These are phyloP conservation scores for Luidia sarsii DNA, from an alignment of 53 echinoderm and acorn worm species.

Conservation along the genomic window DNA sequence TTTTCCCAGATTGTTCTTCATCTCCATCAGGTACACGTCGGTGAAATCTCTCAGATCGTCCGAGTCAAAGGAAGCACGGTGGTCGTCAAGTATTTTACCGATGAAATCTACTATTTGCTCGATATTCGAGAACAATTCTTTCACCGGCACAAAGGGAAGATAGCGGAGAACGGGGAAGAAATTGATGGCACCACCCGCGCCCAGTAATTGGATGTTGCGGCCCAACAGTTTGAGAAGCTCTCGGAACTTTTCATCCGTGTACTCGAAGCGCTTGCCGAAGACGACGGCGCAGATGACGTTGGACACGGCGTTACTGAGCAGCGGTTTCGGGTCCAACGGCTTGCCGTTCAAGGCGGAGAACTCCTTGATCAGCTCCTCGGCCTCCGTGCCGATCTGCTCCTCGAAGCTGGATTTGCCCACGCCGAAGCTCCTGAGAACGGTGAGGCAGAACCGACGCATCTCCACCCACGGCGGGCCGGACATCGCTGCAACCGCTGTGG, in stretches of 20 bases:
- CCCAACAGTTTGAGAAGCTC: slow-evolving; percentile 21
- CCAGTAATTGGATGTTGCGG: neutral
- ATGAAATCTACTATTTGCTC: slow-evolving; percentile 33
- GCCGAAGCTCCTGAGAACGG: slow-evolving; percentile 58
- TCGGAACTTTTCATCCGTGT: slow-evolving; percentile 54
- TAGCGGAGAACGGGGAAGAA: slow-evolving; percentile 52
- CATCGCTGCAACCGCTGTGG: slow-evolving; percentile 19
- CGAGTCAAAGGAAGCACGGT: slow-evolving; percentile 2
- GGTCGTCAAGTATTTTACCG: slow-evolving; percentile 36
- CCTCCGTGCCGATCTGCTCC: no score
- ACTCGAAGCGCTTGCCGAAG: no score
- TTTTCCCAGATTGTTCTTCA: neutral
- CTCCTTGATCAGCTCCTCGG: no score
- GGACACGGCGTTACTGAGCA: no score
- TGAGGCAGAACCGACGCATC: slow-evolving; percentile 59
- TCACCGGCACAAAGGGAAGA: slow-evolving; percentile 36
- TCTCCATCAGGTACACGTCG: slow-evolving; percentile 35
- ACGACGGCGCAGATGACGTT: no score
- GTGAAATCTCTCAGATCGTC: slow-evolving; percentile 31
- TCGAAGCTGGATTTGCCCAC: no score
- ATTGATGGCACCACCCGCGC: slow-evolving; percentile 33
- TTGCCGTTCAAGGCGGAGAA: no score
- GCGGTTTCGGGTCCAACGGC: no score
- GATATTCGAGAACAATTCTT: slow-evolving; percentile 12
- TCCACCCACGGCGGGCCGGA: slow-evolving; percentile 58